Base-by-base conservation (phyloP, 2,888 invertebrate species). In the Leistus spinibarbis region DNA sequence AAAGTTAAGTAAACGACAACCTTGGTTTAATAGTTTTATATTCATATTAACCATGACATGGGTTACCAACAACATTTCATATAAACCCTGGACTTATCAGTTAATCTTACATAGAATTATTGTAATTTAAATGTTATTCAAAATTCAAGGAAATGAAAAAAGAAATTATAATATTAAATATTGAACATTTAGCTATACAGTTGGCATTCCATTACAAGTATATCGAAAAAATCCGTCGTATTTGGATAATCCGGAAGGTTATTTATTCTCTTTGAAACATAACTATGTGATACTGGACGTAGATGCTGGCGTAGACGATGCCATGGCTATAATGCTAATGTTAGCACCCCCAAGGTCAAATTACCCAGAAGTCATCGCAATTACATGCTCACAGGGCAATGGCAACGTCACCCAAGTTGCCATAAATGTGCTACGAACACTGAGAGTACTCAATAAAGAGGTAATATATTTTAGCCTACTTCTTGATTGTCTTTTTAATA, bases 311-410 rank as follows among this genome's bases (percentile, higher is more conserved):
- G 82, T 81, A 0, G 88, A 88, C 77, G 88, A 88, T 79, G 87
- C 87, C 0, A 71, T 83, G 60, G 88, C 86, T 1, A 82, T 88
- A 68, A 78, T 87, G 54, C 77, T 87, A 54, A 80, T 84, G 2
- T 78, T 87, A 4, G 79, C 80, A 75, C 63, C 40, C 23, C 77
- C 73, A 7, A 71, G 79, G 9, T 78, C 79, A 1, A 76, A 80
- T 1, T 76, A 81, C 0, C 82, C 85, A 4, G 82, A 87, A 65
- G 81, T 90, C 3, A 60, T 89, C 1, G 90, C 86, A n/a, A 87
- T 90, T 65, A 90, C 89, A 0, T 88, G 88, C 77, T 86, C 86
- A 0, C 83, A 86, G 60, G 90, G 90, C 1, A 90, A 89, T 79
- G 86, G 88, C 0, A 78, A 81, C 0, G 80, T 88, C 3, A 81